A percentile compares a stretch with the other conserved stretches of the same genome.
Conservation (phyloP, 2,113 vertebrate genomes). For the Nycticryphes semicollaris region DNA sequence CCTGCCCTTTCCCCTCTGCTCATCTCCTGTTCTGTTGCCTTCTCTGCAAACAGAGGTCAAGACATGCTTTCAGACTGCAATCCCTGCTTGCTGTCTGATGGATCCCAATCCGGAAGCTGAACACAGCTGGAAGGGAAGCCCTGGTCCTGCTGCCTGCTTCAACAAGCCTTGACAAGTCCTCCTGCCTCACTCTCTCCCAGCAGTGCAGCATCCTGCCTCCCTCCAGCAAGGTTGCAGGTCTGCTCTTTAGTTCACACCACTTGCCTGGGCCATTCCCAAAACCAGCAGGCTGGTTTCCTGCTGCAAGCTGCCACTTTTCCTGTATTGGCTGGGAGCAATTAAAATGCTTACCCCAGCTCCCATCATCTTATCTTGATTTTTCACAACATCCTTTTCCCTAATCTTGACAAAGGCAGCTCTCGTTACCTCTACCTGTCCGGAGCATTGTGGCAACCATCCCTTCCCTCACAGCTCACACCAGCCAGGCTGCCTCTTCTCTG, state of each 20-base stretch:
- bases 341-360: background rate
- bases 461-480: background rate
- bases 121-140: background rate
- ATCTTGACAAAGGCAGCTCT: background rate
- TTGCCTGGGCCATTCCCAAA: background rate
- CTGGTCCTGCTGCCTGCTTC: background rate
- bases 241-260: background rate
- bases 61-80: background rate
- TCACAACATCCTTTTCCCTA: background rate
- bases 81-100: background rate
- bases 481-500: background rate
- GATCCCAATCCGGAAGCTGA: fast-evolving
- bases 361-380: background rate
- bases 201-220: background rate
- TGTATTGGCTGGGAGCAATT: background rate
- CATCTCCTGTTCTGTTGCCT: background rate
- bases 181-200: background rate
- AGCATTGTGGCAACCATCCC: background rate
- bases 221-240: background rate
- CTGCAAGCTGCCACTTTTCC: background rate
- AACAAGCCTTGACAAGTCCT: background rate
- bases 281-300: background rate
- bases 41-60: background rate
- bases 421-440: background rate
- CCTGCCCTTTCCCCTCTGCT: background rate